Evolutionary conservation across 2,888 invertebrate genomes (phyloP).

Genomic region (Barypeithes pellucidus): DNA sequence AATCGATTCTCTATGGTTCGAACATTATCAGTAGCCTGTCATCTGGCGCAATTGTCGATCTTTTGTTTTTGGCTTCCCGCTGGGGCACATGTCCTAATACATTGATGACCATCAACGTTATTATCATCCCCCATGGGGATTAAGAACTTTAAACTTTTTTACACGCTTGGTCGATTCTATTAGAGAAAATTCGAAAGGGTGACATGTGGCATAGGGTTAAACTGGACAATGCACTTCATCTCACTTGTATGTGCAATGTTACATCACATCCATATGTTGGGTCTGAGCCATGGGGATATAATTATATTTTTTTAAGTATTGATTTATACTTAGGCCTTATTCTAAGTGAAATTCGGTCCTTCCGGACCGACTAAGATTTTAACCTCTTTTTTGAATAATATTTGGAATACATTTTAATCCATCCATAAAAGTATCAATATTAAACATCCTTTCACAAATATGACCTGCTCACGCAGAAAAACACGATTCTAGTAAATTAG

Average conservation of each 20-base stretch:
- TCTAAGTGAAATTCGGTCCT: too few species aligned
- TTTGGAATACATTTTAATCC: too few species aligned
- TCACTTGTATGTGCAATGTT: constrained; percentile 23
- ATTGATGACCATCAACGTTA: constrained; percentile 60
- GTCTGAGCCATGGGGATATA: background rate
- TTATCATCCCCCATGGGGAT: constrained; percentile 61
- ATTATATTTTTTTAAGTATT: too few species aligned
- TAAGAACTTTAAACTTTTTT: constrained; percentile 64
- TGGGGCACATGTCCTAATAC: constrained; percentile 60
- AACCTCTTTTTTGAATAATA: too few species aligned
- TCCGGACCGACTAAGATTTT: too few species aligned
- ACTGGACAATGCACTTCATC: constrained; percentile 58
- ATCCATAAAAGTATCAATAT: too few species aligned
- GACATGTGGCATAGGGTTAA: constrained; percentile 62
- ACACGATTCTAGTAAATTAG: too few species aligned
- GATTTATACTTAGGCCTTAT: too few species aligned
- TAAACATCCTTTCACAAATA: too few species aligned
- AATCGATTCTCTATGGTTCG: constrained; percentile 49
- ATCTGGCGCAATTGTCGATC: constrained; percentile 55
- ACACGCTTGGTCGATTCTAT: constrained; percentile 62
- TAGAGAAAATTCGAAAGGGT: constrained; percentile 62
- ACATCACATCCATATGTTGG: constrained; percentile 20
- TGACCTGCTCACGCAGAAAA: too few species aligned
- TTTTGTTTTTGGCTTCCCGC: constrained; percentile 59
- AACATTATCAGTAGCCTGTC: constrained; percentile 50